These are phyloP conservation scores for Chrysina gloriosa DNA, from an alignment of 2,888 invertebrate species.

Conservation along the genomic window DNA sequence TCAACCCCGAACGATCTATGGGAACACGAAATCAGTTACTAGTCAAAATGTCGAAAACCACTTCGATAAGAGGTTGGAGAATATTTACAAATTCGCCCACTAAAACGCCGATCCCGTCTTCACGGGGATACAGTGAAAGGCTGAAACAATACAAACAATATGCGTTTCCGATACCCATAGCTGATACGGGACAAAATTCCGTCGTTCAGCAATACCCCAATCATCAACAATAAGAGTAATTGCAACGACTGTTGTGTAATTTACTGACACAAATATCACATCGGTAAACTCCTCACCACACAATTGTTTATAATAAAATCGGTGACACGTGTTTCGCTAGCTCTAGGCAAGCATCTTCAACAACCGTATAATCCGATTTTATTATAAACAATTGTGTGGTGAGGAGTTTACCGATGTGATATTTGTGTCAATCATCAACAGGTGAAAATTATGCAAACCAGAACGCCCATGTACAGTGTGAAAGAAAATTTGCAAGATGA, in stretches of 20 bases:
- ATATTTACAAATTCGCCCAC: constrained; percentile 7
- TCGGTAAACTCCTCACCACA: too few species aligned
- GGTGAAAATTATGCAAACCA: neutral
- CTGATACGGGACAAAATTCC: neutral
- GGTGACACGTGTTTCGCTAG: too few species aligned
- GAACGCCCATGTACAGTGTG: neutral
- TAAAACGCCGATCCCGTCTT: neutral
- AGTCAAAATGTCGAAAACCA: neutral
- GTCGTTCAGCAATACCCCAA: constrained; percentile 1
- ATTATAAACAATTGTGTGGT: too few species aligned
- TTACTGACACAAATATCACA: too few species aligned
- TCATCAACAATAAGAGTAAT: too few species aligned
- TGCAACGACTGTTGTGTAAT: too few species aligned
- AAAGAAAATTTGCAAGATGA: constrained; percentile 8
- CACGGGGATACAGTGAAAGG: neutral
- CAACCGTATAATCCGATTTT: too few species aligned
- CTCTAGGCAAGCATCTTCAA: too few species aligned
- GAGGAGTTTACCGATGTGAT: too few species aligned
- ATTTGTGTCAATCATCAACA: neutral
- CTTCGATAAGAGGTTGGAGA: constrained; percentile 4
- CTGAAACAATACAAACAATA: neutral
- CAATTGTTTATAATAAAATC: too few species aligned
- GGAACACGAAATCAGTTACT: neutral
- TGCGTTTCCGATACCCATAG: neutral
- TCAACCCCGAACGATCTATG: neutral